Base-by-base conservation (phyloP, 2,888 invertebrate genomes). In the Atethmia centrago region DNA sequence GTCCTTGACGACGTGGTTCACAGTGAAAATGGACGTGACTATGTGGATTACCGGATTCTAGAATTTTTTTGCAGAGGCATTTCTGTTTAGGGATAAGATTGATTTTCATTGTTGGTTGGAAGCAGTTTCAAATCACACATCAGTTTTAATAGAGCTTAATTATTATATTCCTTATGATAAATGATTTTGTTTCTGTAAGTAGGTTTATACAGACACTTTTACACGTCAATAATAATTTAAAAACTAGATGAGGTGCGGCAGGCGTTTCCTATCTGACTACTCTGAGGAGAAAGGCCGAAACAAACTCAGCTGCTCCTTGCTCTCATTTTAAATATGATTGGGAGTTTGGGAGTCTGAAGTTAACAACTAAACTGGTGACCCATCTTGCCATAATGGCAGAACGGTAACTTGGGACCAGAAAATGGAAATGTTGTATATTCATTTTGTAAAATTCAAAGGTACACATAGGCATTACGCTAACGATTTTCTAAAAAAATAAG, bases 1-100 rank as follows among this genome's bases (percentile, higher is more conserved):
- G 87, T 87, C 88, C 88, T 89, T 87, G 77, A 49, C 25, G 64
- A 82, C 79, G 49, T 80, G 78, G 80, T 85, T 82, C 80, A 81
- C 47, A 79, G 79, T 12, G 64, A 79, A 40, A 72, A 56, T 67
- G 45, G 21, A 51, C 51, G 28, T 71, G 28, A 25, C 19, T 14
- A 53, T 31, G n/a, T 42, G n/a, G 42, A 19, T 47, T 25, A n/a
- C 64, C 7, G 21, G 28, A 19, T 51, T 49, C 61, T 47, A 7
- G 12, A 21, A 10, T 19, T 5, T 21, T n/a, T 58, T 51, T 49
- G n/a, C 3, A 36, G 36, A 36, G 36, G 36, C 3, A 36, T 0
- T 36, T 4, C 36, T 36, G 3, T 31, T 49, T n/a, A 12, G 12
- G n/a, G 4, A 25, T 49, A 19, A n/a, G 31, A 3, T 36, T 42